These are phyloP conservation scores for Gryon sp. DNA, from an alignment of 1,140 invertebrate species.

Conservation along the genomic window DNA sequence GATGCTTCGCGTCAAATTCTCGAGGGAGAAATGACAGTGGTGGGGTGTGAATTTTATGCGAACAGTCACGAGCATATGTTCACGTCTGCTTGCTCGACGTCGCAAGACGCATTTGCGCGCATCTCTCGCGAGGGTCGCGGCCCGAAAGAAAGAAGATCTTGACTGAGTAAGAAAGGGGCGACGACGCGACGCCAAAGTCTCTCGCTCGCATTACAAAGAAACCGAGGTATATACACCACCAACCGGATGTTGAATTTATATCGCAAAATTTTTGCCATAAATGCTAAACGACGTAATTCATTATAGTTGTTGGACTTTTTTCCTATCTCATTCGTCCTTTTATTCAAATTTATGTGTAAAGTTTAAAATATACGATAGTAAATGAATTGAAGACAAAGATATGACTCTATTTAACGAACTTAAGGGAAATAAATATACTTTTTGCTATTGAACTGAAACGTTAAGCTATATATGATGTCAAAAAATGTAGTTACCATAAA, in stretches of 20 bases:
- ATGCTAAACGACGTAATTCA: constrained; percentile 6
- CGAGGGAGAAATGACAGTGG: constrained; percentile 14
- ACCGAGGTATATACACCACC: neutral
- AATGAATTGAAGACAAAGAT: too few species aligned
- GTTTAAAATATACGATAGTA: too few species aligned
- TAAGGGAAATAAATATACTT: too few species aligned
- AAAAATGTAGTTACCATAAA: too few species aligned
- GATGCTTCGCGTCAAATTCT: too few species aligned
- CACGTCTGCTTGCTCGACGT: constrained; percentile 43
- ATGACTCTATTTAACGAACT: too few species aligned
- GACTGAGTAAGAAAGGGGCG: constrained; percentile 43
- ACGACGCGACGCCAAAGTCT: constrained; percentile 48
- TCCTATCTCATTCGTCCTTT: too few species aligned
- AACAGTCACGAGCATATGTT: constrained; percentile 49
- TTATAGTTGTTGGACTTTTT: too few species aligned
- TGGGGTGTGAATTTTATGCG: constrained; percentile 41
- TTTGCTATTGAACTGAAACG: too few species aligned
- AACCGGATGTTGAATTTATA: constrained; percentile 21
- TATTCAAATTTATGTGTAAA: too few species aligned
- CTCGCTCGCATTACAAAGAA: constrained; percentile 41
- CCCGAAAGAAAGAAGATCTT: constrained; percentile 51
- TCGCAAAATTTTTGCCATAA: constrained; percentile 18
- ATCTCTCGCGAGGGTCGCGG: constrained; percentile 48
- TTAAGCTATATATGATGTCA: too few species aligned
- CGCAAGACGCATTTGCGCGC: constrained; percentile 52